Conservation (phyloP, 1,140 invertebrate genomes). For the Calliphora vicina region DNA sequence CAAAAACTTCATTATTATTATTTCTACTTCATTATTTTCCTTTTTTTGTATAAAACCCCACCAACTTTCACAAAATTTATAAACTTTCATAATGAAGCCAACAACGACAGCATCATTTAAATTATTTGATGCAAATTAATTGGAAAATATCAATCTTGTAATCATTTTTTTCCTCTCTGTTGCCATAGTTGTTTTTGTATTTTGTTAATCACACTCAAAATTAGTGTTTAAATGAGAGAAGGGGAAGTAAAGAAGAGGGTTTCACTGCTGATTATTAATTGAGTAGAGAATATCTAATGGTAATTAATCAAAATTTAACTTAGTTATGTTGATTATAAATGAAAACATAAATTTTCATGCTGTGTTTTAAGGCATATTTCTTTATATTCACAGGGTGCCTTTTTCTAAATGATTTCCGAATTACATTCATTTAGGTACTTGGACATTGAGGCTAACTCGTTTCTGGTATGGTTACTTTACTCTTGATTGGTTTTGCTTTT, state of each 20-base stretch:
- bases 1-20: background rate
- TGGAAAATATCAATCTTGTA: slow-evolving; percentile 21
- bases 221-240: background rate
- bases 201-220: background rate
- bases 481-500: too few relatives aligned
- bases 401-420: background rate
- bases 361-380: background rate
- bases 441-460: too few relatives aligned
- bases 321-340: slow-evolving; percentile 14
- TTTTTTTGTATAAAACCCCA: background rate
- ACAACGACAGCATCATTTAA: background rate
- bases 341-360: background rate
- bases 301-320: slow-evolving; percentile 17
- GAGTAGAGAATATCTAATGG: slow-evolving; percentile 9
- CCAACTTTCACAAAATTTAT: slow-evolving; percentile 8
- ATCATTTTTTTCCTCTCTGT: background rate
- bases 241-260: background rate
- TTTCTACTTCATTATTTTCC: background rate
- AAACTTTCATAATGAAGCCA: slow-evolving; percentile 9
- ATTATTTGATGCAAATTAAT: slow-evolving; percentile 25
- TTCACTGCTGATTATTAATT: background rate
- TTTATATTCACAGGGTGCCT: background rate
- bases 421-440: too few relatives aligned
- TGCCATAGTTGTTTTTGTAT: background rate
- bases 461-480: too few relatives aligned